Percentiles rank a stretch among this genome's conserved stretches.
Evolutionary conservation across 2,888 invertebrate genomes (phyloP).

Genomic region (Drosophila kanekoi): DNA sequence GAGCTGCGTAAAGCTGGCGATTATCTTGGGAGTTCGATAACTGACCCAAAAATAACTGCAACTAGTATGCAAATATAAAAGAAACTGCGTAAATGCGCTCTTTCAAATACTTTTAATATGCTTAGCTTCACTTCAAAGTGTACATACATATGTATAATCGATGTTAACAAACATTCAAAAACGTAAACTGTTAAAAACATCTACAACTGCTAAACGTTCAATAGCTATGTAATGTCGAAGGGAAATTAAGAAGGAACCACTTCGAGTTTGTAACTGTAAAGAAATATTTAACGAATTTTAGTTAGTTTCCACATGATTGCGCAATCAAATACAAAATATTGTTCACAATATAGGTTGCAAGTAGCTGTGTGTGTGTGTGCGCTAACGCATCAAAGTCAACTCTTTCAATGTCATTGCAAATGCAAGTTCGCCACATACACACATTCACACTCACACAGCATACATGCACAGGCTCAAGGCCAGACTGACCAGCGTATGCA

Average conservation of each 20-base stretch:
- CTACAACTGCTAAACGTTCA: not conserved
- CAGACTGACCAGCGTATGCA: slow-evolving; percentile 68
- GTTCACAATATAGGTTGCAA: not conserved
- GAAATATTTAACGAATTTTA: not conserved
- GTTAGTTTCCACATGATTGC: slow-evolving; percentile 36
- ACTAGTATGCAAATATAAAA: not conserved
- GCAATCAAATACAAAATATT: slow-evolving; percentile 46
- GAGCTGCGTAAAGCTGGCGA: not conserved
- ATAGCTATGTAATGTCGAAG: not conserved
- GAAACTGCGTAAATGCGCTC: not conserved
- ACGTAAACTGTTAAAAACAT: slow-evolving; percentile 4
- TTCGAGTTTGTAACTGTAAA: not conserved
- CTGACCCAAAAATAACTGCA: slow-evolving; percentile 7
- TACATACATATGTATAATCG: not conserved
- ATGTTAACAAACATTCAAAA: slow-evolving; percentile 9
- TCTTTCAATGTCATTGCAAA: slow-evolving; percentile 77
- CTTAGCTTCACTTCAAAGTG: not conserved
- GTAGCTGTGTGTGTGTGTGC: not conserved
- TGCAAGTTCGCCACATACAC: slow-evolving; percentile 50
- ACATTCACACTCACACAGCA: slow-evolving; percentile 13
- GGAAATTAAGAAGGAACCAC: slow-evolving; percentile 5
- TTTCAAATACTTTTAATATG: not conserved
- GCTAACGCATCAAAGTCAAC: slow-evolving; percentile 58
- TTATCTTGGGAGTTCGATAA: slow-evolving; percentile 12
- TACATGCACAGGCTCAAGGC: slow-evolving; percentile 60